A percentile compares a stretch with the other conserved stretches of the same genome.
Evolutionary conservation across 2,888 invertebrate genomes (phyloP).

Genomic region (Alviniconcha strummeri): DNA sequence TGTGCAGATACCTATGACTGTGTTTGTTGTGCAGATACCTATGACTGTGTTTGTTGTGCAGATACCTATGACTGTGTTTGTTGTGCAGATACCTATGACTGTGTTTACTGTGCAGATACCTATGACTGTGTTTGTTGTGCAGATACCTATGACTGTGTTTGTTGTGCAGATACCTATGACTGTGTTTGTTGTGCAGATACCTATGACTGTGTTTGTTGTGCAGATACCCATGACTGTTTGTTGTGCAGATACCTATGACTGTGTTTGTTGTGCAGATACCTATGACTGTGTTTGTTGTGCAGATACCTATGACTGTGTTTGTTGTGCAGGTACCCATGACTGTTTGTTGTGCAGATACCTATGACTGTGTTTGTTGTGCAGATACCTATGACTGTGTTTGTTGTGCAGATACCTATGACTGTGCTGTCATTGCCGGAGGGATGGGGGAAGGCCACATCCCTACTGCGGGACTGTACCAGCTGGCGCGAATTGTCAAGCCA

Average conservation of each 20-base stretch:
- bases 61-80: conserved; percentile 53
- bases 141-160: conserved; percentile 56
- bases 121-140: conserved; percentile 48
- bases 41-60: conserved; percentile 48
- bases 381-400: conserved; percentile 51
- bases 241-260: conserved; percentile 54
- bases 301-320: conserved; percentile 56
- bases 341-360: conserved; percentile 47
- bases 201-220: conserved; percentile 47
- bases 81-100: conserved; percentile 54
- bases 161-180: conserved; percentile 54
- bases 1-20: conserved; percentile 56
- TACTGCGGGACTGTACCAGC: conserved; percentile 54
- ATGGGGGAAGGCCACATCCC: conserved; percentile 65
- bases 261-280: conserved; percentile 45
- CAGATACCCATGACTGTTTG: conserved; percentile 55
- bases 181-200: conserved; percentile 46
- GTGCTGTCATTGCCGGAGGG: conserved; percentile 55
- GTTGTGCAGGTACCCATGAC: conserved; percentile 54
- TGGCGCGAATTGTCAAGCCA: conserved; percentile 55
- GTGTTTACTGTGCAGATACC: conserved; percentile 45
- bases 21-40: conserved; percentile 47
- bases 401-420: conserved; percentile 54
- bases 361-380: conserved; percentile 48
- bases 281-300: conserved; percentile 48